Base-by-base conservation (phyloP, 2,888 invertebrate species). In the Spisula subtruncata region DNA sequence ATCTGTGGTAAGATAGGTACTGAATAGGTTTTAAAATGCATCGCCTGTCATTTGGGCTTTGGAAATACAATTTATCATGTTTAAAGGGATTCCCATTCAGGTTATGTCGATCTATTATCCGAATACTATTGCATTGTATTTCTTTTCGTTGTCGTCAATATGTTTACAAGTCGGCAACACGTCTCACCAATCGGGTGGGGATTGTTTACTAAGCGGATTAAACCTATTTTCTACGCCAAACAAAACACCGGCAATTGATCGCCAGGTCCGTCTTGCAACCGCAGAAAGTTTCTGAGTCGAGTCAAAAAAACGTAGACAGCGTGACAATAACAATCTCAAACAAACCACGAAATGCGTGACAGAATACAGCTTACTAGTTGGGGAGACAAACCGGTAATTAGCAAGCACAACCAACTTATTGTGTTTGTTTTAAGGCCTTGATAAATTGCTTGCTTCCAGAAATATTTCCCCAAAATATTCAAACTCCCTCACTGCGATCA, bases 191-290 rank as follows among this genome's bases (percentile, higher is more conserved):
- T 41, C 29, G 56, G 87, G 83, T 80, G 87, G 56, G 75, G 75
- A 46, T 51, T 88, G 87, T 88, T 88, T 88, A 83, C 83, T 32
- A 29, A 60, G 25, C 60, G 87, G 87, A 83, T 88, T 88, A 88
- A 41, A 56, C 32, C 10, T 56, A 85, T 85, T 84, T 66, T 83
- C 83, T 60, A 88, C 83, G 83, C 25, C 84, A 88, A 88, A 88
- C 87, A 88, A 83, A 83, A 56, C 56, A 20, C n/a, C 80, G 83
- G 48, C 87, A 88, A 60, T 88, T 83, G 83, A 84, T 83, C 35
- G 12, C 35, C 75, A 32, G 16, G 12, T 32, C 41, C 16, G 16
- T 71, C 32, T 75, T 51, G 14, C 60, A 35, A 16, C 14, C 35
- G 5, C 35, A 75, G 32, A 2, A 41, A 41, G 41, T 41, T 71